phyloP scores from a whole-genome alignment of 2,113 vertebrate genomes.

The Gnathonemus echidnorhynchus region DNA sequence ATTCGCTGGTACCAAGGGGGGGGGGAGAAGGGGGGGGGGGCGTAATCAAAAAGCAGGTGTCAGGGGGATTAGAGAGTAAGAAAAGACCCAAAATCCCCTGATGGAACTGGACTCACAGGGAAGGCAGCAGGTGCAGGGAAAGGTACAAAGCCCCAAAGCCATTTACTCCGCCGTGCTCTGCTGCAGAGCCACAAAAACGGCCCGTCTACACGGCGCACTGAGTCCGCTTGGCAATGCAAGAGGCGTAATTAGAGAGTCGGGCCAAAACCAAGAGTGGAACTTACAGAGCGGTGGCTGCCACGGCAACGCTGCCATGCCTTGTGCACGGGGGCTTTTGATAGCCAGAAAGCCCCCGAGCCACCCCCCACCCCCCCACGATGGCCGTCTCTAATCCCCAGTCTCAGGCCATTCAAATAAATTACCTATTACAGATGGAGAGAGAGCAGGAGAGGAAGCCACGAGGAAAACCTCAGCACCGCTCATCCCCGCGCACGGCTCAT shows the following conservation, averaged over 20 bases:
- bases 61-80: constrained; percentile 55
- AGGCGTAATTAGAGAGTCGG: constrained; percentile 30
- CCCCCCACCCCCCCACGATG: constrained; percentile 33
- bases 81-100: constrained; percentile 57
- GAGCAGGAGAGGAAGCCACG: constrained; percentile 22
- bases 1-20: constrained; percentile 8
- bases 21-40: background rate
- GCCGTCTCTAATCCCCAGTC: constrained; percentile 29
- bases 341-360: constrained; percentile 48
- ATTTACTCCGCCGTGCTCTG: constrained; percentile 22
- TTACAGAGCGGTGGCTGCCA: constrained; percentile 46
- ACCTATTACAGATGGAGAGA: constrained; percentile 21
- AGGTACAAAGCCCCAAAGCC: constrained; percentile 15
- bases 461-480: constrained; percentile 21
- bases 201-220: constrained; percentile 21
- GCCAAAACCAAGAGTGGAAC: constrained; percentile 25
- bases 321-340: constrained; percentile 55
- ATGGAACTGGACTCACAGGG: constrained; percentile 53
- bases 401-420: constrained; percentile 32
- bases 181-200: constrained; percentile 11
- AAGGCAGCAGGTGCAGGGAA: constrained; percentile 54
- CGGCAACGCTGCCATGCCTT: constrained; percentile 47
- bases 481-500: background rate
- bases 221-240: constrained; percentile 19
- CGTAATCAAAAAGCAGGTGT: constrained; percentile 60